These are phyloP conservation scores for Rhynchotus rufescens DNA, from an alignment of 2,797 vertebrate genomes.

Conservation along the genomic window DNA sequence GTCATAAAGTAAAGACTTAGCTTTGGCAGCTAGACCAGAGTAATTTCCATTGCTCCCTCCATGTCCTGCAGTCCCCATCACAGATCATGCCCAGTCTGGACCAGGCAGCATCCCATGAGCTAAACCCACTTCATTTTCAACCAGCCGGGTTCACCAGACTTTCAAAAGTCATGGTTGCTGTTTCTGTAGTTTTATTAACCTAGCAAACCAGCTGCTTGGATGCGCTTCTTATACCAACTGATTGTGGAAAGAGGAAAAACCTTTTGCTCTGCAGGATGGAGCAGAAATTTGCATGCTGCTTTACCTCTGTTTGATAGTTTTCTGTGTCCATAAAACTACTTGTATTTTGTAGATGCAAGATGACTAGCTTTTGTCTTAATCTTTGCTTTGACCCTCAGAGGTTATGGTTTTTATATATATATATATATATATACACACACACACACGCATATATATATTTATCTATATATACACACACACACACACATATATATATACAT, in stretches of 20 bases:
- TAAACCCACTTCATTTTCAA: background rate
- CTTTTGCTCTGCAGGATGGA: background rate
- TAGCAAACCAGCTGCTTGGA: background rate
- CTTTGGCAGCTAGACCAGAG: background rate
- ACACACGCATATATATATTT: too few relatives aligned
- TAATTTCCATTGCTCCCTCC: accelerated
- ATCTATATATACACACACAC: too few relatives aligned
- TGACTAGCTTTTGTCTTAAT: background rate
- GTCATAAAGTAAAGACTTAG: background rate
- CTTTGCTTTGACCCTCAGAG: background rate
- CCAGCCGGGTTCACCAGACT: background rate
- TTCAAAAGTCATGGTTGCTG: background rate
- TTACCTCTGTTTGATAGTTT: background rate
- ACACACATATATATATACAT: too few relatives aligned
- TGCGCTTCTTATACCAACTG: background rate
- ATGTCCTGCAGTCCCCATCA: background rate
- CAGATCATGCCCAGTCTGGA: background rate
- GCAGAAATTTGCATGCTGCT: background rate
- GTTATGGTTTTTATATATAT: background rate
- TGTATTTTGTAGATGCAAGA: background rate
- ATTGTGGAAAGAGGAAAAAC: background rate
- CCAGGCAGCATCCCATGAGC: background rate
- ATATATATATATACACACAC: background rate
- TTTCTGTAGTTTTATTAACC: background rate
- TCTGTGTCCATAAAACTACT: background rate